phyloP scores from a whole-genome alignment of 2,888 invertebrate species.

The Oscheius sp. region DNA sequence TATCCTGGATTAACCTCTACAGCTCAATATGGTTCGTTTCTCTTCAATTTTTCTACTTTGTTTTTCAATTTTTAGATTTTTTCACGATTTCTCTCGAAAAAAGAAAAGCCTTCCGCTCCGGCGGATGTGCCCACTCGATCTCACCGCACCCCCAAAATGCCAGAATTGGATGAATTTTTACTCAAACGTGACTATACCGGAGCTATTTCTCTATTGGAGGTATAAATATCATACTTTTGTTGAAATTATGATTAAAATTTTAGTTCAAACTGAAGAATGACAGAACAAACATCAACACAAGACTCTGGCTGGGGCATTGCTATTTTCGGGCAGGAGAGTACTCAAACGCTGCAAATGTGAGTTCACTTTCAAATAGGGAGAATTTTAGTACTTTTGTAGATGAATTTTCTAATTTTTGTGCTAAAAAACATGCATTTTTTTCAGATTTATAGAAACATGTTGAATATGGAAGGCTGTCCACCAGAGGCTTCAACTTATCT shows the following conservation, averaged over 20 bases:
- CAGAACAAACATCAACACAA: neutral
- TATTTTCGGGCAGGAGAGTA: conserved; percentile 95
- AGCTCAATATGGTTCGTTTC: neutral
- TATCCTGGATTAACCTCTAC: neutral
- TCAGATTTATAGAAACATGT: conserved; percentile 73
- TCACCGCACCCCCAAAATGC: conserved; percentile 64
- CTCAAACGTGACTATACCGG: conserved; percentile 90
- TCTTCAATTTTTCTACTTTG: neutral
- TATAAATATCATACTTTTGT: conserved; percentile 72
- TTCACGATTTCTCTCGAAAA: conserved; percentile 52
- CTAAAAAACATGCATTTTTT: neutral
- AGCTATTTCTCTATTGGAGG: conserved; percentile 89
- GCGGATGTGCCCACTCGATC: neutral
- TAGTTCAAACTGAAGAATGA: conserved; percentile 36
- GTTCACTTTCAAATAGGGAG: neutral
- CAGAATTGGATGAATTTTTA: conserved; percentile 88
- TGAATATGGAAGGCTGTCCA: conserved; percentile 73
- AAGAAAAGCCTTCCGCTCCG: conserved; percentile 41
- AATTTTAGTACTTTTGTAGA: no score
- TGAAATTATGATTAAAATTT: conserved; percentile 36
- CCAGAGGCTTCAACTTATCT: conserved; percentile 80
- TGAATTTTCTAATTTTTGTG: neutral
- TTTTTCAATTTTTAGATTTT: conserved; percentile 39
- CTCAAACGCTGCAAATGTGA: conserved; percentile 80
- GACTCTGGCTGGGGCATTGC: conserved; percentile 90